phyloP scores from a whole-genome alignment of 2,113 vertebrate species.

The Chlorodrepanis virens region DNA sequence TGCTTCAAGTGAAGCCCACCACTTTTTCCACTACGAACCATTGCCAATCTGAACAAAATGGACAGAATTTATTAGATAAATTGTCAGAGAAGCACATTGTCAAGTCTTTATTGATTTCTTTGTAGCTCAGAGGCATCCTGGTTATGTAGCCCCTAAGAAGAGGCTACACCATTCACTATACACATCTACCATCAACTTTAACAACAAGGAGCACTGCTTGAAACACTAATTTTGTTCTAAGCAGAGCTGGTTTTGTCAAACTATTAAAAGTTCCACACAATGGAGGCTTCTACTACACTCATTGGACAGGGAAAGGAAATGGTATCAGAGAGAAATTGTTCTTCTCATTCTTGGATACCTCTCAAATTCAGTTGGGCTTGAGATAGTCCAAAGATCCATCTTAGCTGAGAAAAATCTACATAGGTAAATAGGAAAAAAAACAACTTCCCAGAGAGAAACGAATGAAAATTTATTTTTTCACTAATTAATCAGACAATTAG shows the following conservation, averaged over 20 bases:
- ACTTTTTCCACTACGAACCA: constrained; percentile 77
- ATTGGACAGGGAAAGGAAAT: neutral
- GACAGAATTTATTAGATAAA: neutral
- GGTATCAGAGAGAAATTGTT: neutral
- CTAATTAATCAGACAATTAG: neutral
- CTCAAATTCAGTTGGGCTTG: neutral
- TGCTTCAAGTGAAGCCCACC: constrained; percentile 77
- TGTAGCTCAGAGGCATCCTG: neutral
- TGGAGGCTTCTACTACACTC: neutral
- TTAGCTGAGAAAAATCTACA: neutral
- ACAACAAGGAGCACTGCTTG: neutral
- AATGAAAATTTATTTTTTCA: neutral
- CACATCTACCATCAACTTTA: neutral
- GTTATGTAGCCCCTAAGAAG: neutral
- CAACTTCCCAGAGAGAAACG: neutral
- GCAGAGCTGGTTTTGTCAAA: neutral
- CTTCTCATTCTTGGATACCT: neutral
- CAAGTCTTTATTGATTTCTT: neutral
- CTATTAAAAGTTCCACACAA: neutral
- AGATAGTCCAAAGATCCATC: neutral
- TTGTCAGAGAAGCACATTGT: neutral
- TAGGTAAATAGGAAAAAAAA: neutral
- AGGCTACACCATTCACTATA: neutral
- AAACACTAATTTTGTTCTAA: neutral
- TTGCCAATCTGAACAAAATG: constrained; percentile 49